These are phyloP conservation scores for Amorpha juglandis DNA, from an alignment of 2,888 invertebrate species.

Conservation along the genomic window DNA sequence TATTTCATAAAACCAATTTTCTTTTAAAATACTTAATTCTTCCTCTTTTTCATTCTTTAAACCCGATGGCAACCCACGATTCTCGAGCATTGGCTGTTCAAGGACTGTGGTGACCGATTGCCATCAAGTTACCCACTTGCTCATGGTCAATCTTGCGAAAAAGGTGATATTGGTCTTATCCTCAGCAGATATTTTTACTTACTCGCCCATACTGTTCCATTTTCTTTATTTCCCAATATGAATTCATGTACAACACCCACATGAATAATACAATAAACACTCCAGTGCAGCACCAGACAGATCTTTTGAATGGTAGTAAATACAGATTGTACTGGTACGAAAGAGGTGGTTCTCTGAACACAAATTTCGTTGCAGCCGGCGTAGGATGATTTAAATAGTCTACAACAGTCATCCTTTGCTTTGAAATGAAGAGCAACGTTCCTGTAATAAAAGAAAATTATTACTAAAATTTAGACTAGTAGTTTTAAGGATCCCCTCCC, in stretches of 20 bases:
- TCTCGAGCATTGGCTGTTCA: no score
- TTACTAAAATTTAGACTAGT: neutral
- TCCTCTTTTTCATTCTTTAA: no score
- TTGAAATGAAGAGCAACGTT: constrained; percentile 52
- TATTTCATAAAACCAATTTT: no score
- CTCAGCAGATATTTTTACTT: neutral
- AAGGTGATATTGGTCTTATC: no score
- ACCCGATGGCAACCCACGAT: no score
- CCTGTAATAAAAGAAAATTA: constrained; percentile 46
- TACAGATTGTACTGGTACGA: constrained; percentile 87
- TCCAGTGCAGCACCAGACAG: constrained; percentile 85
- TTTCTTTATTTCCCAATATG: constrained; percentile 62
- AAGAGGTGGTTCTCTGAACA: constrained; percentile 87
- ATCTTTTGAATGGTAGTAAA: constrained; percentile 83
- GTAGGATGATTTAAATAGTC: constrained; percentile 76
- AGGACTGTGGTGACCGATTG: no score
- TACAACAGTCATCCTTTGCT: constrained; percentile 53
- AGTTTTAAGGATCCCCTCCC: no score
- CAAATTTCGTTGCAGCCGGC: constrained; percentile 71
- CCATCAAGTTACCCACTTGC: no score
- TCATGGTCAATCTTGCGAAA: no score
- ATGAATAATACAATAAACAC: constrained; percentile 64
- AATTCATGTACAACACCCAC: constrained; percentile 54
- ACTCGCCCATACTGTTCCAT: constrained; percentile 38
- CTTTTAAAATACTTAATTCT: no score